Conservation (phyloP, 2,113 vertebrate species). For the Chamaetylas fuelleborni region DNA sequence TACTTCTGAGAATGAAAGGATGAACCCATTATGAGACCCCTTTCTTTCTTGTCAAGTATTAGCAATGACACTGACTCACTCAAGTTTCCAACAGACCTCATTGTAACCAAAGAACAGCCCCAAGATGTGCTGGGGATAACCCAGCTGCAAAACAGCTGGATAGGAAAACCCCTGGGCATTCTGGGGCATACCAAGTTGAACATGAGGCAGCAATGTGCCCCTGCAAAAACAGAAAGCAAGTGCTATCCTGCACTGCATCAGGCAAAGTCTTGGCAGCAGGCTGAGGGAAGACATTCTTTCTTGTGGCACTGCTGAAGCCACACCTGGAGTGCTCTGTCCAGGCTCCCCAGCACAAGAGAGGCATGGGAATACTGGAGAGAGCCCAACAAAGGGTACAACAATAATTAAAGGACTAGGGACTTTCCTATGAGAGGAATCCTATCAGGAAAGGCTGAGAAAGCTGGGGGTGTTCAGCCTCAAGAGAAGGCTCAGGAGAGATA, state of each 20-base stretch:
- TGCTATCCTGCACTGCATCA: not conserved
- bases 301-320: not conserved
- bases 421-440: not conserved
- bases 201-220: not conserved
- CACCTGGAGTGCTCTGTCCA: not conserved
- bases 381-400: fast-evolving
- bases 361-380: not conserved
- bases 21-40: not conserved
- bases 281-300: not conserved
- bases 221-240: not conserved
- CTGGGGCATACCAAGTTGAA: not conserved
- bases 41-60: not conserved
- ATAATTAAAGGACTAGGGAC: not conserved
- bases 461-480: not conserved
- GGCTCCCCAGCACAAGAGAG: not conserved
- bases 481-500: not conserved
- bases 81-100: not conserved
- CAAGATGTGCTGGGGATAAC: not conserved
- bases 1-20: not conserved
- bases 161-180: not conserved
- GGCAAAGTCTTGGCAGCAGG: not conserved
- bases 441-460: too few relatives aligned
- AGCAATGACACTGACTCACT: not conserved
- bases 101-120: not conserved
- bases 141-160: not conserved